Evolutionary conservation across 2,113 vertebrate species (phyloP).

Genomic region (Brachypteracias leptosomus): DNA sequence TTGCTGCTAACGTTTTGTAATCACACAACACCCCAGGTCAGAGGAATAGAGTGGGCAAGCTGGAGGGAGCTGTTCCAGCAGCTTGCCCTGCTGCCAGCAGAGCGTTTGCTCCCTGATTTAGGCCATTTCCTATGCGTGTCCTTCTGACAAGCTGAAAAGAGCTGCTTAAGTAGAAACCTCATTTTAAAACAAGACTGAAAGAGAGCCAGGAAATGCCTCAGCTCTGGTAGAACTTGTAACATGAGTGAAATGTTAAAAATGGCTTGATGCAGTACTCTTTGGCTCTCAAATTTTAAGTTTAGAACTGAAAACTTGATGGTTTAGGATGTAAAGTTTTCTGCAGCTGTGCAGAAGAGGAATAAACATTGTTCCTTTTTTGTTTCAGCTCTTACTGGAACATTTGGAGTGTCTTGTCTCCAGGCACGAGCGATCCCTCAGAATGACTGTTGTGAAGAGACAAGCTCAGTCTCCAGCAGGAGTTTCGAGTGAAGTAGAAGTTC

Average conservation of each 20-base stretch:
- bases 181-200: background rate
- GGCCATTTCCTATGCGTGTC: background rate
- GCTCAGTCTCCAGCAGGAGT: conserved; percentile 96
- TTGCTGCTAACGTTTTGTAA: background rate
- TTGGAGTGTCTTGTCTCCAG: conserved; percentile 95
- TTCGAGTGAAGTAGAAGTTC: conserved; percentile 97
- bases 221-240: background rate
- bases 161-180: background rate
- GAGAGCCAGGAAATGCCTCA: background rate
- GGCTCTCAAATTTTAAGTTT: background rate
- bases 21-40: background rate
- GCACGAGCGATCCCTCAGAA: conserved; percentile 93
- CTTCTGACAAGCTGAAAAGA: background rate
- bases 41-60: background rate
- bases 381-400: conserved; percentile 91
- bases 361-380: background rate
- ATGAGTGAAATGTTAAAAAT: background rate
- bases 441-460: conserved; percentile 97
- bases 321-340: background rate
- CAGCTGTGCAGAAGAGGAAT: background rate
- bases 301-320: background rate
- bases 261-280: background rate
- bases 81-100: background rate
- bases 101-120: background rate
- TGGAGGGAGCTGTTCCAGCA: background rate